Evolutionary conservation across 2,797 vertebrate species (phyloP).

Genomic region (Anguilla pacifica): DNA sequence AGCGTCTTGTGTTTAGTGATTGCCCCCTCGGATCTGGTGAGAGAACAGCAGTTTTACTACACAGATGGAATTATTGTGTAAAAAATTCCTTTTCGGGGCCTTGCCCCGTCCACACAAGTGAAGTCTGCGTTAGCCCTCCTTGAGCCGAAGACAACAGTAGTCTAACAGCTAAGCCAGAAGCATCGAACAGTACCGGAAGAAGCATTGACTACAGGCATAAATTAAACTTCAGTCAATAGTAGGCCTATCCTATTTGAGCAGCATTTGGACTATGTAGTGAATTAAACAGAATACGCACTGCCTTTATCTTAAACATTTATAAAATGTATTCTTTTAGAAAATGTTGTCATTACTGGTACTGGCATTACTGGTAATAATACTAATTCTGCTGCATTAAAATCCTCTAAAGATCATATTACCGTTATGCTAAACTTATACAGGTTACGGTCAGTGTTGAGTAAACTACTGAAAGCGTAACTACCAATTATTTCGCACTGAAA

Average conservation of each 20-base stretch:
- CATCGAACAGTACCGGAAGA: slow-evolving; percentile 82
- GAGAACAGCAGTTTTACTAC: slow-evolving; percentile 91
- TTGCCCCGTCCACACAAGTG: no score
- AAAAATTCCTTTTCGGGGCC: slow-evolving; percentile 90
- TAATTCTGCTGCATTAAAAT: no score
- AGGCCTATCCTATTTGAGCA: neutral
- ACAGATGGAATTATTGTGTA: slow-evolving; percentile 92
- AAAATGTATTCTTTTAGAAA: no score
- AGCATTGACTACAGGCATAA: slow-evolving; percentile 63
- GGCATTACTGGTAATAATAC: no score
- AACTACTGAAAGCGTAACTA: no score
- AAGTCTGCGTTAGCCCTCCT: neutral
- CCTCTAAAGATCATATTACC: no score
- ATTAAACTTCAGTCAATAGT: neutral
- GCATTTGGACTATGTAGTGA: neutral
- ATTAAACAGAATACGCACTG: neutral
- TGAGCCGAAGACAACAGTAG: slow-evolving; percentile 84
- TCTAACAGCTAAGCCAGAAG: slow-evolving; percentile 94
- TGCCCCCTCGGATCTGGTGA: slow-evolving; percentile 93
- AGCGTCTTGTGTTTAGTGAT: slow-evolving; percentile 93
- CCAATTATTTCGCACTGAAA: no score
- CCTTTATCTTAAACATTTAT: no score
- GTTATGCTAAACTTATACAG: no score
- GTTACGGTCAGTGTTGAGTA: no score
- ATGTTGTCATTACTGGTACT: no score